Conservation (phyloP, 1,140 invertebrate genomes). For the Cotesia chilonis region DNA sequence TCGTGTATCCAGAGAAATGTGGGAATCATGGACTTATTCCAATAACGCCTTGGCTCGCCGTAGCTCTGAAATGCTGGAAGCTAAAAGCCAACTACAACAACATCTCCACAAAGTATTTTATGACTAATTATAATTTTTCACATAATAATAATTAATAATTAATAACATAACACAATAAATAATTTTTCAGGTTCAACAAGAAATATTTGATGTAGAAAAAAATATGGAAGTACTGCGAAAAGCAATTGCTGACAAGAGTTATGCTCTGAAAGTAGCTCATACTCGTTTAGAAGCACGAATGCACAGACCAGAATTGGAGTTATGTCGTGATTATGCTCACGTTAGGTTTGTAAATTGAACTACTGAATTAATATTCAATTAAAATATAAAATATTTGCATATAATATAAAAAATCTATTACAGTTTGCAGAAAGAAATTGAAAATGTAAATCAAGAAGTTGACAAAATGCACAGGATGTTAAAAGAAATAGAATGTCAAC, state of each 20-base stretch:
- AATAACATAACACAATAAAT: neutral
- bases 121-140: neutral
- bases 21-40: slow-evolving; percentile 89
- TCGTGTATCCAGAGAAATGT: slow-evolving; percentile 84
- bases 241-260: slow-evolving; percentile 76
- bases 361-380: neutral
- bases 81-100: slow-evolving; percentile 86
- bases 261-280: slow-evolving; percentile 85
- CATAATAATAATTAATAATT: neutral
- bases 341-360: slow-evolving; percentile 68
- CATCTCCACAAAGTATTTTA: slow-evolving; percentile 68
- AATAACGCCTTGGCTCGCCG: slow-evolving; percentile 82
- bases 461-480: slow-evolving; percentile 82
- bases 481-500: slow-evolving; percentile 83
- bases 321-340: slow-evolving; percentile 87
- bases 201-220: slow-evolving; percentile 74
- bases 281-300: slow-evolving; percentile 73
- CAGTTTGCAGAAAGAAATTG: slow-evolving; percentile 85
- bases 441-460: slow-evolving; percentile 85
- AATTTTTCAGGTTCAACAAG: slow-evolving; percentile 68
- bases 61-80: slow-evolving; percentile 80
- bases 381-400: slow-evolving; percentile 7
- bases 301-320: slow-evolving; percentile 79
- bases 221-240: slow-evolving; percentile 71
- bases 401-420: slow-evolving; percentile 39